These are phyloP conservation scores for Decapterus maruadsi DNA, from an alignment of 2,797 vertebrate species.

Conservation along the genomic window DNA sequence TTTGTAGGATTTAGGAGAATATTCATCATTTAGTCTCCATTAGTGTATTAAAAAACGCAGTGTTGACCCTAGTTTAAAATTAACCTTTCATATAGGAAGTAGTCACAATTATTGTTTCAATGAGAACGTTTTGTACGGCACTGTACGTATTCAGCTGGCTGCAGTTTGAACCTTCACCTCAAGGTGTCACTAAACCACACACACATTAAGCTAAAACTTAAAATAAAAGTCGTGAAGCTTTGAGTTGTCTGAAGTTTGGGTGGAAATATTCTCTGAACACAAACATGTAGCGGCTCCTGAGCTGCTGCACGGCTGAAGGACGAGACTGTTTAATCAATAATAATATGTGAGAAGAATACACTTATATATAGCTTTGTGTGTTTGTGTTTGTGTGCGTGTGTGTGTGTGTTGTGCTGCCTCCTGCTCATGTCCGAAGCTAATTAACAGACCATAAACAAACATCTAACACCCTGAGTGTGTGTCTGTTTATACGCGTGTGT, in stretches of 20 bases:
- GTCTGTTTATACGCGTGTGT: constrained; percentile 20
- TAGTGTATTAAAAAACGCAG: no score
- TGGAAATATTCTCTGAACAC: constrained; percentile 3
- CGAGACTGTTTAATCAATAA: constrained; percentile 50
- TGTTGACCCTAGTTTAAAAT: no score
- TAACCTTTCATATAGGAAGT: no score
- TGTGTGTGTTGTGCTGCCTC: constrained; percentile 33
- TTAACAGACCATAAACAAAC: constrained; percentile 71
- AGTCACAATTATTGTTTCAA: no score
- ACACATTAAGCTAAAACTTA: background rate
- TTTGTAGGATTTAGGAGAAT: no score
- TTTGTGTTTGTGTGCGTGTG: constrained; percentile 38
- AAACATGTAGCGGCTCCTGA: constrained; percentile 21
- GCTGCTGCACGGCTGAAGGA: constrained; percentile 43
- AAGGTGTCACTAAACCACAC: no score
- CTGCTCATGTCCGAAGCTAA: constrained; percentile 62
- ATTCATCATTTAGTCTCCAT: no score
- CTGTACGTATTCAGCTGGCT: no score
- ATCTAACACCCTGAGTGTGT: constrained; percentile 51
- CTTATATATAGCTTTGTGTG: constrained; percentile 44
- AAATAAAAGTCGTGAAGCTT: background rate
- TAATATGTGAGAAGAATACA: constrained; percentile 55
- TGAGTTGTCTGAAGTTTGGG: background rate
- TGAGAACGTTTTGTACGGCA: no score
- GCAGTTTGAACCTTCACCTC: no score